Evolutionary conservation across 2,888 invertebrate genomes (phyloP), one percentile per base, ranked within the genome.

Genomic region (Mythimna loreyi): DNA sequence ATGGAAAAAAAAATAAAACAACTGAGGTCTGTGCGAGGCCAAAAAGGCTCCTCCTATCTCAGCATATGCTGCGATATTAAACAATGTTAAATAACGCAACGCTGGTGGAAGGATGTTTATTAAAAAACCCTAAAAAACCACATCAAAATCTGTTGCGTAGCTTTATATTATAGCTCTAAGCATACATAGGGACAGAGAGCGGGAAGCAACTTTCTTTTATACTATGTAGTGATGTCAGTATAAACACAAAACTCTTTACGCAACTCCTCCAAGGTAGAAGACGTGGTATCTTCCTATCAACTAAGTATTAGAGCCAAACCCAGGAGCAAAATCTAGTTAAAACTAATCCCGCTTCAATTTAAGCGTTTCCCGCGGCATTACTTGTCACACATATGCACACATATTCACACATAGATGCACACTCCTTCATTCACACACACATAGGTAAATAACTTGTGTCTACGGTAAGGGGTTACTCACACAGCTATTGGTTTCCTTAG

Each of bases 261-360:
- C n/a, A n/a, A 40, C 43, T 43, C 19, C 30, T 21, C 21, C 7
- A 1, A 40, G 5, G 7, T 28, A 65, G 19, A 49, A 28, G 23
- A 74, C 65, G 13, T n/a, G n/a, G n/a, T 30, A 19, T 11, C 19
- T n/a, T 11, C 4, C 25, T 57, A 49, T 62, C 11, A 61, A 68
- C 56, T 66, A 30, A 45, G 52, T 66, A 80, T 66, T 62, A 60
- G 65, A 66, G 19, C 49, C 50, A 58, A 80, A 73, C 64, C 72
- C 78, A 30, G 59, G 33, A 64, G 59, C 57, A 47, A 43, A 67
- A 77, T 65, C 67, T 68, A 66, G 83, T 83, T 80, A 72, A 70
- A 80, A 77, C 74, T 70, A 81, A 81, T 81, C 67, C 61, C 72
- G 69, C 50, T 80, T 56, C 71, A 83, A 83, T 81, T 77, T 80